A percentile compares a stretch with the other conserved stretches of the same genome.
Conservation (phyloP, 2,113 vertebrate genomes). For the Cygnus buccinator region DNA sequence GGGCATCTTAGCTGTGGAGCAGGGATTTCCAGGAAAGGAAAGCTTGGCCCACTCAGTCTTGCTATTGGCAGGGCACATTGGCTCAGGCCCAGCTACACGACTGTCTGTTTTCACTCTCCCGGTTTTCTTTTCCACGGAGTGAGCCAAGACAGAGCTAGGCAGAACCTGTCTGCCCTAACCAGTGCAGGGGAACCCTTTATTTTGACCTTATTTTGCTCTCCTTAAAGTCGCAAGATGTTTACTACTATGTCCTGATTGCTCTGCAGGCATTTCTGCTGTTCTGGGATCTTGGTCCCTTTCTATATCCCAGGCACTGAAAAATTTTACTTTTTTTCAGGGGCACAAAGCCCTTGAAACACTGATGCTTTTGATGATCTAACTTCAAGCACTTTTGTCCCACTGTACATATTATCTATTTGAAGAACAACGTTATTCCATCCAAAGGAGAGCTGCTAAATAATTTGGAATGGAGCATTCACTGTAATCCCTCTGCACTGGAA, state of each 20-base stretch:
- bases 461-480: neutral
- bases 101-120: neutral
- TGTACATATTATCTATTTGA: neutral
- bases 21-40: neutral
- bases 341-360: neutral
- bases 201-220: slow-evolving; percentile 4
- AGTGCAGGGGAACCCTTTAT: neutral
- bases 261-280: neutral
- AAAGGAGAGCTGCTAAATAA: neutral
- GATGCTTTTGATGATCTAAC: slow-evolving; percentile 10
- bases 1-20: neutral
- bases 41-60: neutral
- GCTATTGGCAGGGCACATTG: neutral
- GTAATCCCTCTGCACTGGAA: neutral
- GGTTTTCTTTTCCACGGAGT: neutral
- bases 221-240: slow-evolving; percentile 10
- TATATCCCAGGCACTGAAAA: neutral
- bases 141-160: neutral
- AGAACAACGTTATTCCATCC: neutral
- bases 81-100: neutral
- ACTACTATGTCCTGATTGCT: neutral
- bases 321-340: neutral
- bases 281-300: slow-evolving; percentile 2
- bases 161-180: neutral
- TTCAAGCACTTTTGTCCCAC: neutral